Conservation (phyloP, 2,797 vertebrate species). For the Remorina albescens region DNA sequence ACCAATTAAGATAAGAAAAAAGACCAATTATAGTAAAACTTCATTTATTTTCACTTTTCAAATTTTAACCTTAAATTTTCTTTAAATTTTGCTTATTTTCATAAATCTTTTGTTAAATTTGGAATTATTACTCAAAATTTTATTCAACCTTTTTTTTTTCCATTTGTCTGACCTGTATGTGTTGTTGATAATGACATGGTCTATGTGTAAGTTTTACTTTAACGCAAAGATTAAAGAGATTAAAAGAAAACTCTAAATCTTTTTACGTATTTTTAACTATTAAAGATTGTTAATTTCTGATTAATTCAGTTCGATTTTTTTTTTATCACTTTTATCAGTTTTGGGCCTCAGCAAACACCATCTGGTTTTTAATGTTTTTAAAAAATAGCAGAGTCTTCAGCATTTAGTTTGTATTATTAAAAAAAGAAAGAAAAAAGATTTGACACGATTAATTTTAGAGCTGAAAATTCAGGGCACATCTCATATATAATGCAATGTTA, state of each 20-base stretch:
- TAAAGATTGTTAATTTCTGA: background rate
- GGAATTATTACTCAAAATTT: no score
- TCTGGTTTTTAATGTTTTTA: constrained; percentile 5
- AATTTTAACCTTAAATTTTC: background rate
- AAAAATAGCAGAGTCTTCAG: constrained; percentile 1
- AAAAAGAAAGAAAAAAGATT: constrained; percentile 23
- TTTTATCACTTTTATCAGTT: background rate
- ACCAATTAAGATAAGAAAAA: background rate
- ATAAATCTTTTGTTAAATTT: no score
- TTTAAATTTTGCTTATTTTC: no score
- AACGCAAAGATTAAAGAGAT: no score
- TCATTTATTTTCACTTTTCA: background rate
- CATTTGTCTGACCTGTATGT: background rate
- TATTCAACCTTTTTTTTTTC: background rate
- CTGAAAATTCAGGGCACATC: constrained; percentile 30
- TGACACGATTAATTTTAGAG: constrained; percentile 38
- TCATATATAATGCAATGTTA: constrained; percentile 29
- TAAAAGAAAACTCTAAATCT: background rate
- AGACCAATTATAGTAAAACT: background rate
- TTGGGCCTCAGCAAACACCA: background rate
- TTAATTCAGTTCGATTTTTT: background rate
- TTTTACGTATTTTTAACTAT: background rate
- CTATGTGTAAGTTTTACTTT: no score
- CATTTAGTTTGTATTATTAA: constrained; percentile 58
- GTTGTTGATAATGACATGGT: no score